Base-by-base conservation (phyloP, 1,140 invertebrate species). In the Capitella teleta region DNA sequence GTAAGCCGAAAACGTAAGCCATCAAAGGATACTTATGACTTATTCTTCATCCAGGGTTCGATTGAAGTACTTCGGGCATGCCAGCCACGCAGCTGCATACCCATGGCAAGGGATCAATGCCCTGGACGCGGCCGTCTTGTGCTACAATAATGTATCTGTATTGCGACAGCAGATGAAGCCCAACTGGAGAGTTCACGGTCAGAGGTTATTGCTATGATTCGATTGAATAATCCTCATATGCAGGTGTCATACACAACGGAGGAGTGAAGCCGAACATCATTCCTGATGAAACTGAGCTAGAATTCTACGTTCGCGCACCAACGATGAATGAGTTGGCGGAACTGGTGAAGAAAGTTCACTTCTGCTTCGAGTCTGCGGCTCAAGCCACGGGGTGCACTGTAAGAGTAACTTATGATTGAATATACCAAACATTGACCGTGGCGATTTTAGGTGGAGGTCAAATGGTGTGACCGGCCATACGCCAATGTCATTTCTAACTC, bases 221-320 rank as follows among this genome's bases (percentile, higher is more conserved):
- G n/a, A n/a, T n/a, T n/a, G n/a, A n/a, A n/a, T n/a, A n/a, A n/a
- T n/a, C n/a, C n/a, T n/a, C n/a, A n/a, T n/a, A n/a, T n/a, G n/a
- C 38, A 67, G 66, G 64, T 51, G 52, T 68, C 4, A 67, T 70
- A 10, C 64, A 58, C 5, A 68, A 70, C 49, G 71, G 70, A 24
- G 72, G 70, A n/a, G 47, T 42, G 3, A 59, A 57, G n/a, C 61
- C 67, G 5, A 73, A 72, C 53, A 61, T 74, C 8, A 71, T 73
- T 12, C 72, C 72, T 12, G 61, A 67, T 6, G 49, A 59, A 21
- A 54, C 72, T 16, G 59, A 61, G 38, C 34, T 74, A 38, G 49
- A 61, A 42, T 64, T 61, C 36, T 62, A 61, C 40, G 37, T 69
- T 0, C 51, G 71, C 26, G 63, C 67, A 19, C 59, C 63, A 8